phyloP scores from a whole-genome alignment of 1,140 invertebrate genomes.

The Zophobas atratus region DNA sequence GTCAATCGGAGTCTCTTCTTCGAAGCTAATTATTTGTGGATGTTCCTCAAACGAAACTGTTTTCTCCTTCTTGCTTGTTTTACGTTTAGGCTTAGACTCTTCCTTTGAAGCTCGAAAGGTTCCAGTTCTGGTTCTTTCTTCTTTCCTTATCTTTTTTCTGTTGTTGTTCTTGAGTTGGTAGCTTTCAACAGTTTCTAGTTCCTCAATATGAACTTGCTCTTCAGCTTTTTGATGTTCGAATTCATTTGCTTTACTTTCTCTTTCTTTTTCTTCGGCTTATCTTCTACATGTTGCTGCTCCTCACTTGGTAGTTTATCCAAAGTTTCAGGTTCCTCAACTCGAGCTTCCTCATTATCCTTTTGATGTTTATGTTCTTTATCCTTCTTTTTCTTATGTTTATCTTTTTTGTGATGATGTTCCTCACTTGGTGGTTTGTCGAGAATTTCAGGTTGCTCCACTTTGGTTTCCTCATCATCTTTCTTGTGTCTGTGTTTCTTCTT shows the following conservation, averaged over 20 bases:
- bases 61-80: conserved; percentile 56
- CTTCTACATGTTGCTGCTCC: conserved; percentile 8
- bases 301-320: not conserved
- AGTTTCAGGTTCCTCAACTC: not conserved
- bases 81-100: conserved; percentile 32
- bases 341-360: conserved; percentile 13
- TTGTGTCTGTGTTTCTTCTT: conserved; percentile 25
- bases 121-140: conserved; percentile 28
- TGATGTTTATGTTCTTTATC: conserved; percentile 5
- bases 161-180: conserved; percentile 12
- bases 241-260: not conserved
- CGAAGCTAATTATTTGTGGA: conserved; percentile 58
- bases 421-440: not conserved
- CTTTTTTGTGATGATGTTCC: not conserved
- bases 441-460: conserved; percentile 11
- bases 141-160: conserved; percentile 46
- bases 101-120: conserved; percentile 7
- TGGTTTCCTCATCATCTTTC: conserved; percentile 5
- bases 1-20: conserved; percentile 44
- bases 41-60: conserved; percentile 62
- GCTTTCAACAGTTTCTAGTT: not conserved
- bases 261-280: conserved; percentile 20
- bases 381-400: conserved; percentile 6
- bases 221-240: not conserved
- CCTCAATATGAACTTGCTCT: not conserved